Evolutionary conservation across 2,888 invertebrate species (phyloP).

Genomic region (Myopa tessellatipennis): DNA sequence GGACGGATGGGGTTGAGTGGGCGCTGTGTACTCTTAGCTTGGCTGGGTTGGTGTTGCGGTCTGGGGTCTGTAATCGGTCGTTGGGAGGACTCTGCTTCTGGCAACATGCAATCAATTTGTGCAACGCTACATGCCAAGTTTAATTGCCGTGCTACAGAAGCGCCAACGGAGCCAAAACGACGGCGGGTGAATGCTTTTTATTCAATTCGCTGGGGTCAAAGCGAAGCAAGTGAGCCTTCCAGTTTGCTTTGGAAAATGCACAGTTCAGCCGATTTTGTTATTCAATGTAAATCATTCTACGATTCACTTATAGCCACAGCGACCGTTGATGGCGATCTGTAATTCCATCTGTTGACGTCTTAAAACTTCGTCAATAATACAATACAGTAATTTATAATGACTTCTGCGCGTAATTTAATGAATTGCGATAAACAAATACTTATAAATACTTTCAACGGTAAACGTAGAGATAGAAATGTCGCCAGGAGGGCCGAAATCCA

Average conservation of each 20-base stretch:
- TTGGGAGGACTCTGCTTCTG: constrained; percentile 37
- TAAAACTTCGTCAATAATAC: too few species aligned
- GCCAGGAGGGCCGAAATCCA: too few species aligned
- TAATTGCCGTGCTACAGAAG: constrained; percentile 43
- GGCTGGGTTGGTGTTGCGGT: background rate
- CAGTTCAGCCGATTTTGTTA: background rate
- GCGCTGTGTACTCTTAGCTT: background rate
- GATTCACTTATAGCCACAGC: too few species aligned
- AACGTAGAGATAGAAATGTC: too few species aligned
- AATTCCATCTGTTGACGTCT: too few species aligned
- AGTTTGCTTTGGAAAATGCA: constrained; percentile 9
- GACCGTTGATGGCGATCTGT: too few species aligned
- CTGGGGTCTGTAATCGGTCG: background rate
- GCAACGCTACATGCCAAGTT: constrained; percentile 50
- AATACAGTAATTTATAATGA: too few species aligned
- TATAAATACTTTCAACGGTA: too few species aligned
- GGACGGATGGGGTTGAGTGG: background rate
- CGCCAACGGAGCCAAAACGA: background rate
- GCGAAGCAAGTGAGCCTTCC: constrained; percentile 25
- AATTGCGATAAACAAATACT: too few species aligned
- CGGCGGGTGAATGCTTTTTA: constrained; percentile 51
- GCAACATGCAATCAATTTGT: constrained; percentile 57
- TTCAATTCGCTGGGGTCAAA: constrained; percentile 60
- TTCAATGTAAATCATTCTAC: too few species aligned
- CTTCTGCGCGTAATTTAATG: too few species aligned